These are phyloP conservation scores for Luscinia megarhynchos DNA, from an alignment of 2,797 vertebrate species.

Conservation along the genomic window DNA sequence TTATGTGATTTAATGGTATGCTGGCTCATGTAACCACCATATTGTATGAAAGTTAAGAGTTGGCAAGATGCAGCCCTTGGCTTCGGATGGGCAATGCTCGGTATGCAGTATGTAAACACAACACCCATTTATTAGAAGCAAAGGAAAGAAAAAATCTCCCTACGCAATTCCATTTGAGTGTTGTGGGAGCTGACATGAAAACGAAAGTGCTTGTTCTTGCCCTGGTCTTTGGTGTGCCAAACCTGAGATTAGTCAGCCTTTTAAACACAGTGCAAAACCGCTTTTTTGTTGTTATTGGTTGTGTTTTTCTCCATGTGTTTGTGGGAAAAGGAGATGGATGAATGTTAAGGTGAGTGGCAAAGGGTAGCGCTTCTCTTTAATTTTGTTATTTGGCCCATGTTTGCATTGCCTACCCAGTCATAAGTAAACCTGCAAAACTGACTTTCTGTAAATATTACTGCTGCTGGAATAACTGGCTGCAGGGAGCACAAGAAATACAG, in stretches of 20 bases:
- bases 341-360: slow-evolving; percentile 25
- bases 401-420: background rate
- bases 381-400: background rate
- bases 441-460: accelerated
- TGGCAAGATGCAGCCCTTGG: slow-evolving; percentile 54
- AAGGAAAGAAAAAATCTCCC: slow-evolving; percentile 54
- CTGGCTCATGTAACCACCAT: slow-evolving; percentile 53
- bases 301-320: background rate
- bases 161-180: slow-evolving; percentile 27
- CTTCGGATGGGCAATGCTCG: slow-evolving; percentile 43
- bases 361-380: background rate
- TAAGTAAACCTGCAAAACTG: background rate
- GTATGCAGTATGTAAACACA: slow-evolving; percentile 59
- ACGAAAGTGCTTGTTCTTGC: slow-evolving; percentile 35
- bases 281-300: background rate
- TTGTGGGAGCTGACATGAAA: slow-evolving; percentile 57
- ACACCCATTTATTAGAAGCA: slow-evolving; percentile 60
- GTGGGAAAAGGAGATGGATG: background rate
- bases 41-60: slow-evolving; percentile 42
- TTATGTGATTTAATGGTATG: slow-evolving; percentile 46
- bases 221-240: slow-evolving; percentile 28
- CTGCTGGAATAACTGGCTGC: background rate
- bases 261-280: background rate
- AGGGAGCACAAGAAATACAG: background rate
- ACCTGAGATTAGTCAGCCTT: slow-evolving; percentile 9